phyloP scores from a whole-genome alignment of 2,113 vertebrate genomes.

The Lampris incognitus region DNA sequence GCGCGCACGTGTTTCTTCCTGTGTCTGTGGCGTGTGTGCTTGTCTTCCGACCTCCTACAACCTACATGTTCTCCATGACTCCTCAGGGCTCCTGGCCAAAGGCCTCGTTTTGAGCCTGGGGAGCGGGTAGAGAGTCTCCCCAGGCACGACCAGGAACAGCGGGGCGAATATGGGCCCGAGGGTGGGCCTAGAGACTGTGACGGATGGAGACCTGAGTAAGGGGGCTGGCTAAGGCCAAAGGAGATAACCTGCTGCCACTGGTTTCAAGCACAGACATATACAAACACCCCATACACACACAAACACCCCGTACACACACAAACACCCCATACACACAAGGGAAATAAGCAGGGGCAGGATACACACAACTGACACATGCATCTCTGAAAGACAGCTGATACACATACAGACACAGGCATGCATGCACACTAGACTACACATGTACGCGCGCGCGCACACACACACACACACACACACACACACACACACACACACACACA shows the following conservation, averaged over 20 bases:
- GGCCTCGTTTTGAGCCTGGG: slow-evolving; percentile 80
- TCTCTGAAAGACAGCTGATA: slow-evolving; percentile 12
- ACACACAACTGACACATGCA: slow-evolving; percentile 43
- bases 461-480: slow-evolving; percentile 35
- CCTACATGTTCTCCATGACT: slow-evolving; percentile 80
- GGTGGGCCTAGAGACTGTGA: slow-evolving; percentile 75
- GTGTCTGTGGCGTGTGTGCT: slow-evolving; percentile 48
- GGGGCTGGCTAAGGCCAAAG: slow-evolving; percentile 71
- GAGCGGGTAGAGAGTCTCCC: slow-evolving; percentile 80
- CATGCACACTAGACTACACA: not conserved
- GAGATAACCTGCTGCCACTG: slow-evolving; percentile 60
- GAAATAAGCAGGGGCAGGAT: slow-evolving; percentile 71
- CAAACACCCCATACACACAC: slow-evolving; percentile 52
- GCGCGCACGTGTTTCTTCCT: not conserved
- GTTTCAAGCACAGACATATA: slow-evolving; percentile 44
- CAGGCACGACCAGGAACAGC: slow-evolving; percentile 77
- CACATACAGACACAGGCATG: slow-evolving; percentile 1
- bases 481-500: slow-evolving; percentile 3
- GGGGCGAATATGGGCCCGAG: slow-evolving; percentile 49
- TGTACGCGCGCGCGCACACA: slow-evolving; percentile 26
- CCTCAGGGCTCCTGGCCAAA: slow-evolving; percentile 82
- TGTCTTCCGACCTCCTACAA: slow-evolving; percentile 62
- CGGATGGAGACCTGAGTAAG: slow-evolving; percentile 72
- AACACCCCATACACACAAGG: slow-evolving; percentile 65
- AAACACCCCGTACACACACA: too few relatives aligned